Percentiles rank a stretch among this genome's conserved stretches.
Conservation (phyloP, 1,140 invertebrate genomes). For the Drosophila leontia region DNA sequence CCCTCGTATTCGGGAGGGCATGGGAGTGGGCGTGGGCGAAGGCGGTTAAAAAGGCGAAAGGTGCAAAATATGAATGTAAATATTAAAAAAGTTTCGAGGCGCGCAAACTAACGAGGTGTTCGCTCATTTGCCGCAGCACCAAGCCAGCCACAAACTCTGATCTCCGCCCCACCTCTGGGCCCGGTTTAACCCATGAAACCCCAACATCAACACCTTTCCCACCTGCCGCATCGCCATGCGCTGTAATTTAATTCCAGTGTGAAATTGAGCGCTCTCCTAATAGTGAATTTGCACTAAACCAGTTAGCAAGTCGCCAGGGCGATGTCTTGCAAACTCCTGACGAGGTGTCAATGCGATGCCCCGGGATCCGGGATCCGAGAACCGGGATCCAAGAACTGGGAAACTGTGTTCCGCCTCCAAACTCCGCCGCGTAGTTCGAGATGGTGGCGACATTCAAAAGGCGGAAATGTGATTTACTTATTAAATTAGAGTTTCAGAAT, state of each 20-base stretch:
- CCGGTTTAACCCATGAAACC: neutral
- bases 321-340: conserved; percentile 68
- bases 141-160: conserved; percentile 30
- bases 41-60: conserved; percentile 59
- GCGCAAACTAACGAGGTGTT: conserved; percentile 78
- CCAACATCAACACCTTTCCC: neutral
- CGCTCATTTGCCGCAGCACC: conserved; percentile 65
- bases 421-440: conserved; percentile 9
- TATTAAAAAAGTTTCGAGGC: conserved; percentile 82
- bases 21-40: conserved; percentile 5
- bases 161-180: neutral
- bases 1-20: conserved; percentile 6
- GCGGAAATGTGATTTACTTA: conserved; percentile 79
- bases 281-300: conserved; percentile 79
- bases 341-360: conserved; percentile 77
- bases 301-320: conserved; percentile 62
- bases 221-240: conserved; percentile 55
- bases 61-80: conserved; percentile 84
- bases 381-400: neutral
- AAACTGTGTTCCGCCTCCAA: conserved; percentile 15
- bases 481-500: conserved; percentile 68
- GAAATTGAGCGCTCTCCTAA: conserved; percentile 81
- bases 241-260: conserved; percentile 78
- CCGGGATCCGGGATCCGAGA: conserved; percentile 27
- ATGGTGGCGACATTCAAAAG: conserved; percentile 57